Evolutionary conservation across 2,888 invertebrate species (phyloP), one percentile per base, ranked within the genome.

Genomic region (Scelioninae gen. 2): DNA sequence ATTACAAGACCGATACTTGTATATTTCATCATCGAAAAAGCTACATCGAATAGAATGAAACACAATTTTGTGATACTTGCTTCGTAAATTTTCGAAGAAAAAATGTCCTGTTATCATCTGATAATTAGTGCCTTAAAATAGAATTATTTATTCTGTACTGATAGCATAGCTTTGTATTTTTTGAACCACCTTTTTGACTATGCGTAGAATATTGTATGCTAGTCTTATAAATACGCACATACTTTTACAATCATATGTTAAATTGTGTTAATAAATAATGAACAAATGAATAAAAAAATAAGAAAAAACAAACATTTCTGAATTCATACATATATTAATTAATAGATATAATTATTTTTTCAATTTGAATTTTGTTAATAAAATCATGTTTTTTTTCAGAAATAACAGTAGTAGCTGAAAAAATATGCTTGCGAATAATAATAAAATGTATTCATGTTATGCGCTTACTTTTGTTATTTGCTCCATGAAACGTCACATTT

Each of bases 81-180:
- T 64, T 22, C 35, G 48, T 48, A 15, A 28, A 48, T 5, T 45
- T 37, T 39, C n/a, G 43, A 64, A 33, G 13, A 37, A 48, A 25
- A 31, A 25, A 25, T 31, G n/a, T 28, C 33, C 37, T 37, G 11
- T 63, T 52, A 43, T 28, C 64, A 35, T 2, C 18, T n/a, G 33
- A 43, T 45, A 55, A 68, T 58, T 58, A 67, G 68, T 68, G 68
- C 68, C 68, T 68, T 68, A 45, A 15, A 19, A 53, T 50, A 68
- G 43, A 60, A 52, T 41, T 68, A 68, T 68, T 68, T 68, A 68
- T 68, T 67, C 35, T 31, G n/a, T 57, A 55, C 33, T 37, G 19
- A 65, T 55, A 46, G 57, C 18, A 48, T 57, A 57, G 41, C 2
- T 48, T 52, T 63, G 15, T 65, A 68, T 41, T 45, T 52, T 60